phyloP scores from a whole-genome alignment of 2,888 invertebrate genomes.

The Acanthosepion pharaonis region DNA sequence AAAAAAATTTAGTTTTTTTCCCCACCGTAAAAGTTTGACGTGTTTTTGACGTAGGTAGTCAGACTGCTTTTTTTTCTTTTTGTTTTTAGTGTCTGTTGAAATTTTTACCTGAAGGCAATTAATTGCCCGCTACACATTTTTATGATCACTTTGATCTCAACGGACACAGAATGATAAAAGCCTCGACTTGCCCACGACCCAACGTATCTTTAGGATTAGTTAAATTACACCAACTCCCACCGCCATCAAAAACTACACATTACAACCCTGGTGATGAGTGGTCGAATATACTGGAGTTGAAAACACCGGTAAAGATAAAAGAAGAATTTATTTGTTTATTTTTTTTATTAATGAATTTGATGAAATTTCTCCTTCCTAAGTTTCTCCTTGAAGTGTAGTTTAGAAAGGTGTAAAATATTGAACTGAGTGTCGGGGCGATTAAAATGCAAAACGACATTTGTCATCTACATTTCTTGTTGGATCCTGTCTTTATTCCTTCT shows the following conservation, averaged over 20 bases:
- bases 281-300: not conserved
- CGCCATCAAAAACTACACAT: not conserved
- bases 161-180: not conserved
- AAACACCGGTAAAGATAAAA: too few species aligned
- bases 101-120: not conserved
- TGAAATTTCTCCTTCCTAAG: too few species aligned
- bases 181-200: not conserved
- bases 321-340: too few species aligned
- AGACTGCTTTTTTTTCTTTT: not conserved
- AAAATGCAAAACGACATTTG: too few species aligned
- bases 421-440: too few species aligned
- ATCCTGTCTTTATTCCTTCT: too few species aligned
- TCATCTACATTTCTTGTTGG: too few species aligned
- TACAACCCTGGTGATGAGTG: not conserved
- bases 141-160: not conserved
- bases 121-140: not conserved
- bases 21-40: too few species aligned
- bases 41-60: not conserved
- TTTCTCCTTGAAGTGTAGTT: too few species aligned
- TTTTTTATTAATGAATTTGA: too few species aligned
- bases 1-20: too few species aligned
- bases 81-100: not conserved
- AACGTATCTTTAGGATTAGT: not conserved
- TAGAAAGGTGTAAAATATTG: too few species aligned
- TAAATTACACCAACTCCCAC: not conserved